Evolutionary conservation across 2,797 vertebrate species (phyloP).

Genomic region (Furcifer pardalis): DNA sequence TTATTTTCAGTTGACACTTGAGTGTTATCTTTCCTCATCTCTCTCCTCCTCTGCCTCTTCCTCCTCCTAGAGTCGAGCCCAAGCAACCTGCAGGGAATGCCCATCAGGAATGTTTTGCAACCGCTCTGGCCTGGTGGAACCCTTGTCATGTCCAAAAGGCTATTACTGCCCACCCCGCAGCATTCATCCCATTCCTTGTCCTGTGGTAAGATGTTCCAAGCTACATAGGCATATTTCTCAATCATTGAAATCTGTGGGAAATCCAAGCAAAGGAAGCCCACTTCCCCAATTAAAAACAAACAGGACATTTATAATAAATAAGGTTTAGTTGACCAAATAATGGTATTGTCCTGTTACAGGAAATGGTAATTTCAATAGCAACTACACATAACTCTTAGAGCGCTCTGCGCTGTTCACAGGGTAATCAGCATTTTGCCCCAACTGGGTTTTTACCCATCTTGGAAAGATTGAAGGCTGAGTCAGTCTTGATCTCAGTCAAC

Average conservation of each 20-base stretch:
- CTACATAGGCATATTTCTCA: background rate
- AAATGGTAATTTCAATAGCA: no score
- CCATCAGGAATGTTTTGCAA: conserved; percentile 84
- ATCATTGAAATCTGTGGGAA: background rate
- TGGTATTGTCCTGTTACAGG: no score
- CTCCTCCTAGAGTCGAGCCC: conserved; percentile 74
- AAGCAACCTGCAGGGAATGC: conserved; percentile 80
- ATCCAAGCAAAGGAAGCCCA: background rate
- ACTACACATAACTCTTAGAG: no score
- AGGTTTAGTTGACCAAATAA: background rate
- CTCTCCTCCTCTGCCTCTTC: fast-evolving
- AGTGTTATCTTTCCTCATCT: background rate
- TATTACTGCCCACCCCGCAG: conserved; percentile 84
- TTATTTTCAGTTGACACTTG: fast-evolving
- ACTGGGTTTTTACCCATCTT: no score
- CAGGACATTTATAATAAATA: background rate
- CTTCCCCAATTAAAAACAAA: background rate
- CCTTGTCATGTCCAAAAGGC: conserved; percentile 82
- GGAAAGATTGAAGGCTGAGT: no score
- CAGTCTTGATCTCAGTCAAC: no score
- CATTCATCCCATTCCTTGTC: conserved; percentile 79
- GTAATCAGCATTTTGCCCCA: no score
- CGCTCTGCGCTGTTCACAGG: no score
- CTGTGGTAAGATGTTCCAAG: conserved; percentile 72
- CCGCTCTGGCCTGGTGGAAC: conserved; percentile 77